Conservation (phyloP, 2,113 vertebrate species). For the Thomomys bottae region DNA sequence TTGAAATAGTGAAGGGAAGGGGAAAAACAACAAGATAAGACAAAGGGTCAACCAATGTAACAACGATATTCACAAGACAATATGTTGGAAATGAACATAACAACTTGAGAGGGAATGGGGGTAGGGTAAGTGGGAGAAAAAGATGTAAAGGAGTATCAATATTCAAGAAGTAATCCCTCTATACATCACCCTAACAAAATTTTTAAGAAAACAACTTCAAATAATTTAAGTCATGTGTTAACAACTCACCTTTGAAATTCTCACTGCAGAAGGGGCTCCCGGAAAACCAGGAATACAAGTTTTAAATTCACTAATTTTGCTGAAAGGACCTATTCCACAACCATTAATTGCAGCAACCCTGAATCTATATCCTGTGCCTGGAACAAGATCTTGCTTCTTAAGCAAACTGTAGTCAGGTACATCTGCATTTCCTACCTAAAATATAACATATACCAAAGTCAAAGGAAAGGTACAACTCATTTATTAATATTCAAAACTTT, state of each 20-base stretch:
- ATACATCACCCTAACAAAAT: too few species aligned
- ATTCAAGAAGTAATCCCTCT: too few species aligned
- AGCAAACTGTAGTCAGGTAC: slow-evolving; percentile 90
- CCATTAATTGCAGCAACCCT: slow-evolving; percentile 96
- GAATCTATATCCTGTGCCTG: slow-evolving; percentile 94
- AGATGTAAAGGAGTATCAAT: too few species aligned
- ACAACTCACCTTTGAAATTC: slow-evolving; percentile 93
- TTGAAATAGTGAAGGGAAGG: too few species aligned
- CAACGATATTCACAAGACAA: too few species aligned
- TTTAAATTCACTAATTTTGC: slow-evolving; percentile 95
- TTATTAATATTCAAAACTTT: background rate
- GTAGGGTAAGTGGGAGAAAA: too few species aligned
- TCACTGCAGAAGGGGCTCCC: slow-evolving; percentile 97
- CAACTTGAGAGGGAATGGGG: too few species aligned
- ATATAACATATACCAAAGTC: slow-evolving; percentile 56
- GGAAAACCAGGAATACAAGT: slow-evolving; percentile 98
- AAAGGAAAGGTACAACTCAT: slow-evolving; percentile 15
- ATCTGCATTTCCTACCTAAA: slow-evolving; percentile 86
- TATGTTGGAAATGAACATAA: too few species aligned
- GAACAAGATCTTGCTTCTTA: slow-evolving; percentile 91
- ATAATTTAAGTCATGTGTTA: slow-evolving; percentile 6
- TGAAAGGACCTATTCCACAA: slow-evolving; percentile 94
- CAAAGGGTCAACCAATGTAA: too few species aligned
- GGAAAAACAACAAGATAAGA: too few species aligned
- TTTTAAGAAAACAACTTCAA: too few species aligned